These are phyloP conservation scores for Rafetus swinhoei DNA, from an alignment of 2,113 vertebrate genomes.

Conservation along the genomic window DNA sequence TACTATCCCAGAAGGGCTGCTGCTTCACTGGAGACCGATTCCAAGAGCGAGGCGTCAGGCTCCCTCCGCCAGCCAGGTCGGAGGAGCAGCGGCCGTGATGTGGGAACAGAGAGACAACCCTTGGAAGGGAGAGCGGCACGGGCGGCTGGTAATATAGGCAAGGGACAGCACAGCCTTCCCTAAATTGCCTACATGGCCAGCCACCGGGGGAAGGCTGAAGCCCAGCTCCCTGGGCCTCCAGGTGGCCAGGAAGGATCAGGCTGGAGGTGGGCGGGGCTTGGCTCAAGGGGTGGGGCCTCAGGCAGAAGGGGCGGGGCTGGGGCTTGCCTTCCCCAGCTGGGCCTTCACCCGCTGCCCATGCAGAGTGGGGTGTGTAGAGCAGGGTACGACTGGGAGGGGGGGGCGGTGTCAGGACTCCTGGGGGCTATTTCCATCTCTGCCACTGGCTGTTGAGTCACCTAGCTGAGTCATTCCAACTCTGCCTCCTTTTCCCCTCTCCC, in stretches of 20 bases:
- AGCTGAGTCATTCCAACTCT: neutral
- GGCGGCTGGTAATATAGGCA: too few relatives aligned
- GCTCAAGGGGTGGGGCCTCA: too few relatives aligned
- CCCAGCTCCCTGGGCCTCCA: too few relatives aligned
- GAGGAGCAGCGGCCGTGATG: neutral
- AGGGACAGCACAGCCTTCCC: too few relatives aligned
- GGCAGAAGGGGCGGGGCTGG: too few relatives aligned
- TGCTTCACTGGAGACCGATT: fast-evolving
- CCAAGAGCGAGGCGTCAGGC: fast-evolving
- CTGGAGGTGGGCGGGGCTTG: too few relatives aligned
- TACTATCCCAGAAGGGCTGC: neutral
- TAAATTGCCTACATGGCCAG: too few relatives aligned
- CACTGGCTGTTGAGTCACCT: fast-evolving
- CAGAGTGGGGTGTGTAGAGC: neutral
- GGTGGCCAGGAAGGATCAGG: too few relatives aligned
- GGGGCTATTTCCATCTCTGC: fast-evolving
- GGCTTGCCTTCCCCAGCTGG: too few relatives aligned
- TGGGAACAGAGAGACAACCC: neutral
- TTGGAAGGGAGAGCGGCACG: too few relatives aligned
- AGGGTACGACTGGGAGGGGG: neutral
- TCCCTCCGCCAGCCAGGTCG: fast-evolving
- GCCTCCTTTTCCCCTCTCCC: neutral
- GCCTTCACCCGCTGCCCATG: too few relatives aligned
- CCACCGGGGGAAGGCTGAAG: too few relatives aligned
- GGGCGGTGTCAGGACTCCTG: neutral